Percentiles rank a stretch among this genome's conserved stretches.
These are phyloP conservation scores for Spatulosminthurus flaviceps DNA, from an alignment of 2,888 invertebrate genomes.

Conservation along the genomic window DNA sequence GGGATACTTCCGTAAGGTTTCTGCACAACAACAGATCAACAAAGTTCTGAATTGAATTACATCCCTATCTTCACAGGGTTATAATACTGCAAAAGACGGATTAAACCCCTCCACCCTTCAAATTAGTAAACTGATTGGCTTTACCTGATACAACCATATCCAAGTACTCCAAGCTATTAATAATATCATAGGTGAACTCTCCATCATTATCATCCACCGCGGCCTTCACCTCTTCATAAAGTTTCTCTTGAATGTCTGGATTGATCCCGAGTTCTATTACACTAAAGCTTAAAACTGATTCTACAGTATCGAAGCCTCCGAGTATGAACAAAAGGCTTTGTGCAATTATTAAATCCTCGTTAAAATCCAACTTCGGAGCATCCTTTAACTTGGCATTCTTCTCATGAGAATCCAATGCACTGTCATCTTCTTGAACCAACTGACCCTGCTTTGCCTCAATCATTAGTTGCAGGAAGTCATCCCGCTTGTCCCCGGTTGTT, in stretches of 20 bases:
- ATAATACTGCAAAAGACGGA: too few relatives aligned
- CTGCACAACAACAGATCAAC: constrained; percentile 13
- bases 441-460: neutral
- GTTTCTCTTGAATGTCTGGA: constrained; percentile 40
- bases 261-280: constrained; percentile 33
- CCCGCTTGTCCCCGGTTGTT: constrained; percentile 11
- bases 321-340: neutral
- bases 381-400: constrained; percentile 8
- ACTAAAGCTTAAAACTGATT: neutral
- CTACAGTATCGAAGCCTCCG: neutral
- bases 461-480: constrained; percentile 27
- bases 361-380: neutral
- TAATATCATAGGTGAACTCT: constrained; percentile 31
- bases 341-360: constrained; percentile 18
- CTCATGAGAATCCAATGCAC: neutral
- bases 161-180: constrained; percentile 33
- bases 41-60: neutral
- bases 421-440: neutral
- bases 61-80: neutral
- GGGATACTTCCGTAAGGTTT: constrained; percentile 45
- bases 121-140: too few relatives aligned
- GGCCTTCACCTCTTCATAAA: constrained; percentile 21
- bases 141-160: constrained; percentile 15
- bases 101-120: too few relatives aligned
- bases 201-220: constrained; percentile 15